Evolutionary conservation across 2,888 invertebrate species (phyloP), one percentile per base, ranked within the genome.

Genomic region (Beris chalybata): DNA sequence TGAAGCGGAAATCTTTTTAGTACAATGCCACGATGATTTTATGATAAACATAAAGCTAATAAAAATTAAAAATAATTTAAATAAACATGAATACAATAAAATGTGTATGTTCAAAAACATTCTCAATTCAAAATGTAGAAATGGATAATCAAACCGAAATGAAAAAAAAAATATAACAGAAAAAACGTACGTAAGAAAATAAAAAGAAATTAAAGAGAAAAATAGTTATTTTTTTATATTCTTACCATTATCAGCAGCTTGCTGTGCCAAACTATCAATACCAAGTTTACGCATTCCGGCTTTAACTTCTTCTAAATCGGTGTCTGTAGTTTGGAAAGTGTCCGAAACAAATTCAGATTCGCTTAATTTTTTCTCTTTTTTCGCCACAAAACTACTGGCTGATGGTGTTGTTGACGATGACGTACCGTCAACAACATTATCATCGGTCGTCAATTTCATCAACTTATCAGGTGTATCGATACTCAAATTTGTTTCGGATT

Each of bases 311-410:
- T 87, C 87, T 76, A 89, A 82, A 77, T 89, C 89, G 74, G 84
- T 84, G 73, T 83, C 84, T 74, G 85, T 84, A 71, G 85, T 85
- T 80, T 87, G 86, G 81, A 89, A 87, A 75, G 87, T 85, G 79
- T 91, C 91, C 75, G 90, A 90, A 74, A 90, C 86, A 83, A 91
- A 91, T 81, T 91, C 91, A 76, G 88, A 86, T 77, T 83, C 82
- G 69, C 79, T 76, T n/a, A 65, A 52, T 44, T 65, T 65, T 29
- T 45, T 45, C 29, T 58, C 15, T 47, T 15, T 58, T 58, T 29
- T 30, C 2, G n/a, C 30, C 5, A 4, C 48, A 48, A 22, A 1
- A 48, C 45, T 58, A n/a, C 29, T 30, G 44, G 7, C 22, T 58
- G 13, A 5, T 9, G 29, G 9, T 31, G 43, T 45, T 47, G 43